phyloP scores from a whole-genome alignment of 2,797 vertebrate genomes.

The Petrocephalus schoutedeni region DNA sequence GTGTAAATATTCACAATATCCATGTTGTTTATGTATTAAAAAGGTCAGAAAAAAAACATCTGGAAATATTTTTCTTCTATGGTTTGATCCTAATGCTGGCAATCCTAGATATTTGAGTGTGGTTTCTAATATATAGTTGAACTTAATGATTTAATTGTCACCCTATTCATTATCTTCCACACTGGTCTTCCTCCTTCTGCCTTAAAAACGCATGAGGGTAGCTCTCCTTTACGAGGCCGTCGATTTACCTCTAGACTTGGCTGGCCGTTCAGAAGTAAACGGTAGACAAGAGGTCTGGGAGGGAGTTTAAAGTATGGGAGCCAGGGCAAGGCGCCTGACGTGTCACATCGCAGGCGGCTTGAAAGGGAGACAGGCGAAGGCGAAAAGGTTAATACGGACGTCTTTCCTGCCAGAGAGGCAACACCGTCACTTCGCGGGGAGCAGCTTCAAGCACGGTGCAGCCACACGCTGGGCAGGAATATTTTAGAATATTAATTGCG shows the following conservation, averaged over 20 bases:
- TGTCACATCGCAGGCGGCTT: conserved; percentile 19
- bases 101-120: neutral
- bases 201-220: neutral
- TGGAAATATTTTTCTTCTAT: neutral
- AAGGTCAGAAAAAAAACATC: neutral
- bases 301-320: conserved; percentile 16
- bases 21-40: neutral
- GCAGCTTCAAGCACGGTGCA: conserved; percentile 42
- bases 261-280: neutral
- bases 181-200: conserved; percentile 12
- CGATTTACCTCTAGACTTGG: neutral
- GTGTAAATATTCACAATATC: conserved; percentile 15
- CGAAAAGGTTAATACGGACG: conserved; percentile 60
- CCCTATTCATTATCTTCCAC: conserved; percentile 21
- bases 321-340: conserved; percentile 22
- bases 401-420: conserved; percentile 43
- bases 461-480: conserved; percentile 54
- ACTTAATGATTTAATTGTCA: conserved; percentile 7
- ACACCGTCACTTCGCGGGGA: conserved; percentile 43
- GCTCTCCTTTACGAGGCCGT: conserved; percentile 18
- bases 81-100: neutral
- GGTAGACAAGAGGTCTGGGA: conserved; percentile 20
- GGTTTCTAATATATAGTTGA: conserved; percentile 12
- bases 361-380: neutral
- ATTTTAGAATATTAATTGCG: conserved; percentile 64